A percentile compares a stretch with the other conserved stretches of the same genome.
These are phyloP conservation scores for Coregonus ussuriensis DNA, from an alignment of 2,797 vertebrate species.

Conservation along the genomic window DNA sequence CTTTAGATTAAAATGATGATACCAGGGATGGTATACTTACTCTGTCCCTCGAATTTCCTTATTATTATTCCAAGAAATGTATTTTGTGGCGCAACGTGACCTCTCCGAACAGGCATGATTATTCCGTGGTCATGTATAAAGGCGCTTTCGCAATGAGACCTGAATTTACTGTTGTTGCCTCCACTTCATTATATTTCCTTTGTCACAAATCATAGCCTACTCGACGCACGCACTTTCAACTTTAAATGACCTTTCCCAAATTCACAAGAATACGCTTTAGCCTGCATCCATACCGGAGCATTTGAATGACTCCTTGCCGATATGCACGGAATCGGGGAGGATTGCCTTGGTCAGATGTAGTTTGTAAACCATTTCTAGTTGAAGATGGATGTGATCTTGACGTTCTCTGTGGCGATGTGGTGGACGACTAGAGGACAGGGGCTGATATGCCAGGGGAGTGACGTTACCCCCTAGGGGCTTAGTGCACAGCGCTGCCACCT, in stretches of 20 bases:
- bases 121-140: constrained; percentile 63
- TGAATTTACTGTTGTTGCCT: constrained; percentile 81
- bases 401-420: constrained; percentile 72
- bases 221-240: constrained; percentile 74
- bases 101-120: constrained; percentile 98
- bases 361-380: constrained; percentile 82
- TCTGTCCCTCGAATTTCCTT: constrained; percentile 99
- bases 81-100: constrained; percentile 99
- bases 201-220: constrained; percentile 72
- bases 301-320: constrained; percentile 66
- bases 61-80: constrained; percentile 98
- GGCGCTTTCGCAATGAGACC: constrained; percentile 72
- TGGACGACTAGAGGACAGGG: constrained; percentile 72
- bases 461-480: constrained; percentile 77
- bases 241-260: constrained; percentile 69
- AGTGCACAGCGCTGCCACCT: constrained; percentile 74
- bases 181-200: constrained; percentile 68
- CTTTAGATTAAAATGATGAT: not conserved
- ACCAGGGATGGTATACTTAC: constrained; percentile 79
- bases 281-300: constrained; percentile 60
- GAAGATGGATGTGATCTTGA: constrained; percentile 77
- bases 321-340: constrained; percentile 68
- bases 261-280: constrained; percentile 53
- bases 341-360: constrained; percentile 67
- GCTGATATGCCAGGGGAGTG: constrained; percentile 74